These are phyloP conservation scores for Frankliniella fusca DNA, from an alignment of 2,888 invertebrate genomes.

Conservation along the genomic window DNA sequence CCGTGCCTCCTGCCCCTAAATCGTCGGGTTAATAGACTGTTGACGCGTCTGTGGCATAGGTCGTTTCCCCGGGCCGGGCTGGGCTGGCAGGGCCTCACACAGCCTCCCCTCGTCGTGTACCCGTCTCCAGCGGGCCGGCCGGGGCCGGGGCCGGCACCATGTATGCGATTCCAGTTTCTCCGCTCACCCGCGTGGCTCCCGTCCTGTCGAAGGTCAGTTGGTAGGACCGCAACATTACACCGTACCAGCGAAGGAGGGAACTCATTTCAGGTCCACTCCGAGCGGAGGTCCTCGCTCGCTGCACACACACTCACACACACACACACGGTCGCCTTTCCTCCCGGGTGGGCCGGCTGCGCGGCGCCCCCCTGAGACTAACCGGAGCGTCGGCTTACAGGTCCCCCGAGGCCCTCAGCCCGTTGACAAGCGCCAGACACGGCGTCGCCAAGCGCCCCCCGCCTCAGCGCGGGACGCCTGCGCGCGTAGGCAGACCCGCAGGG, in stretches of 20 bases:
- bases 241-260: not conserved
- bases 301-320: too few species aligned
- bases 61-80: not conserved
- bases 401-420: not conserved
- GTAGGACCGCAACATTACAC: not conserved
- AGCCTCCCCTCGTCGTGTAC: not conserved
- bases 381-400: slow-evolving; percentile 9
- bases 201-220: too few species aligned
- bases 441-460: not conserved
- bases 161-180: not conserved
- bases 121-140: not conserved
- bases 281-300: not conserved
- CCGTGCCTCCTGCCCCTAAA: not conserved
- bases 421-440: slow-evolving; percentile 11
- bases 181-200: too few species aligned
- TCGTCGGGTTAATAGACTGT: slow-evolving; percentile 19
- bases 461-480: not conserved
- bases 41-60: slow-evolving; percentile 19
- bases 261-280: not conserved
- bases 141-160: slow-evolving; percentile 9
- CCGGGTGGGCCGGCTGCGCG: too few species aligned
- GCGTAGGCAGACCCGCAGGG: not conserved
- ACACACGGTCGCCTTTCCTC: too few species aligned
- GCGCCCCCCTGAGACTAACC: not conserved
- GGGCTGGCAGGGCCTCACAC: not conserved